Percentiles rank a stretch among this genome's conserved stretches.
Conservation (phyloP, 2,113 vertebrate genomes). For the Rousettus leschenaultii region DNA sequence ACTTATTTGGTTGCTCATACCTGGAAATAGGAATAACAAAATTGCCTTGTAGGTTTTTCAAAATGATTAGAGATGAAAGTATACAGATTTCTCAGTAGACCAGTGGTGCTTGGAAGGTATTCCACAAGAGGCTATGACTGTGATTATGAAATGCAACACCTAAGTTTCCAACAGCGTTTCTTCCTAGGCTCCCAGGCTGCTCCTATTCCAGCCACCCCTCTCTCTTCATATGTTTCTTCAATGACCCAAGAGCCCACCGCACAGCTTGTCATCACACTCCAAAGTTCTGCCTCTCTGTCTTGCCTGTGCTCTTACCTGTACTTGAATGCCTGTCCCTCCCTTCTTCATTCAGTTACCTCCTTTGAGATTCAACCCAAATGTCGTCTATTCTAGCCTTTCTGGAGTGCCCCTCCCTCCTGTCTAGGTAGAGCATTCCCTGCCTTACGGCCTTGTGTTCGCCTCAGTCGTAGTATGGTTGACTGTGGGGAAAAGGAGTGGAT, state of each 20-base stretch:
- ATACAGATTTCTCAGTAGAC: background rate
- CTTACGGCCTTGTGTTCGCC: background rate
- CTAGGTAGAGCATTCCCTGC: background rate
- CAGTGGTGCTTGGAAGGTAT: background rate
- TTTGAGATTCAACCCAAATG: background rate
- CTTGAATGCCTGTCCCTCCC: background rate
- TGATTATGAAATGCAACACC: background rate
- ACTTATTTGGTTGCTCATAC: background rate
- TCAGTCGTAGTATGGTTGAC: background rate
- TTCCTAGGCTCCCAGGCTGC: background rate
- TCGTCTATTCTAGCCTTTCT: background rate
- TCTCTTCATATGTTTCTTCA: accelerated
- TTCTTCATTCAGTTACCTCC: background rate
- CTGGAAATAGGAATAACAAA: background rate
- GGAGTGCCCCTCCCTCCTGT: background rate
- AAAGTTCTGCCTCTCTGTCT: background rate
- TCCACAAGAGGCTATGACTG: background rate
- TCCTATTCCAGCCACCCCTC: background rate
- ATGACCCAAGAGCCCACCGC: accelerated
- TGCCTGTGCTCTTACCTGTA: accelerated
- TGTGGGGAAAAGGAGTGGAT: background rate
- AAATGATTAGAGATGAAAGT: background rate
- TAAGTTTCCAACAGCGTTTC: background rate
- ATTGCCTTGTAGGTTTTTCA: background rate
- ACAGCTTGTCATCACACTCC: background rate